These are phyloP conservation scores for Etheostoma spectabile DNA, from an alignment of 2,113 vertebrate genomes.

Conservation along the genomic window DNA sequence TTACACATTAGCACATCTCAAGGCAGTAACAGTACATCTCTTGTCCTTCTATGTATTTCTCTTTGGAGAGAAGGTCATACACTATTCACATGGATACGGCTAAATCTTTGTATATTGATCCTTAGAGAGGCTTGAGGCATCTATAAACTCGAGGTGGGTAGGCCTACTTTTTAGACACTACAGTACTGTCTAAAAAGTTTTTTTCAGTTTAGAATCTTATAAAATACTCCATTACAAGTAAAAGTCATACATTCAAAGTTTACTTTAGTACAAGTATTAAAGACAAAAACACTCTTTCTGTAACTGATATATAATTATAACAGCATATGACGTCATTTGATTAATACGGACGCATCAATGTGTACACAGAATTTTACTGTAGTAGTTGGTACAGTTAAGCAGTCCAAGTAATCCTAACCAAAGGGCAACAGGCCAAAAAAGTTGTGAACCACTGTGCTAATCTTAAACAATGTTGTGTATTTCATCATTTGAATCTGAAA, in stretches of 20 bases:
- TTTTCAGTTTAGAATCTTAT: neutral
- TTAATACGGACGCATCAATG: neutral
- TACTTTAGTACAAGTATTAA: neutral
- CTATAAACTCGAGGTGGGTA: constrained; percentile 18
- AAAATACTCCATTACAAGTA: neutral
- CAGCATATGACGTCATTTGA: neutral
- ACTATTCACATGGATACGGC: constrained; percentile 38
- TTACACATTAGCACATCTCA: constrained; percentile 19
- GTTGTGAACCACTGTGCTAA: neutral
- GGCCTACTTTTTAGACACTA: neutral
- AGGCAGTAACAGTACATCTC: neutral
- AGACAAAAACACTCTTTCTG: neutral
- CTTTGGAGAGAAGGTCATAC: constrained; percentile 27
- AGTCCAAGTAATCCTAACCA: neutral
- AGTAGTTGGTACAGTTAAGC: neutral
- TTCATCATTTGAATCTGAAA: neutral
- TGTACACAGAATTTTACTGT: neutral
- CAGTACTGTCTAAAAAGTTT: neutral
- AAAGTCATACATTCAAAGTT: neutral
- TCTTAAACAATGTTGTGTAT: neutral
- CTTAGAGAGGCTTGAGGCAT: constrained; percentile 15
- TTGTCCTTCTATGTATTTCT: constrained; percentile 4
- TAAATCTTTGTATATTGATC: constrained; percentile 45
- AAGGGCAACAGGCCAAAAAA: neutral
- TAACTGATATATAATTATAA: neutral